These are phyloP conservation scores for Micrastur ruficollis DNA, from an alignment of 2,797 vertebrate genomes.

Conservation along the genomic window DNA sequence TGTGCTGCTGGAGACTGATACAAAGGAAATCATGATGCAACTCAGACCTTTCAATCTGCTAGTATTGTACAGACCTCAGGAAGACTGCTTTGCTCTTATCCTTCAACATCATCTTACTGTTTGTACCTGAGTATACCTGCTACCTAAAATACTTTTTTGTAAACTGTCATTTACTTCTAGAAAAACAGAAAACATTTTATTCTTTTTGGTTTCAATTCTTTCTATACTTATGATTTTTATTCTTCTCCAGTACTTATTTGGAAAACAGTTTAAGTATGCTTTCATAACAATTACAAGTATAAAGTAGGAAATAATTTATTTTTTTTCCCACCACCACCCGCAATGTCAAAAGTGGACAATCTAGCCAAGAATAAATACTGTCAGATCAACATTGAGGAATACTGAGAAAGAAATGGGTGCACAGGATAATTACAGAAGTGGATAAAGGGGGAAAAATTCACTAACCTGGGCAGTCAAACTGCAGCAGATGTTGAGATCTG, in stretches of 20 bases:
- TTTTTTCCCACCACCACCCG: not conserved
- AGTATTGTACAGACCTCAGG: not conserved
- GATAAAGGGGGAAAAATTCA: slow-evolving; percentile 60
- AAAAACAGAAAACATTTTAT: not conserved
- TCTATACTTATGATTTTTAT: not conserved
- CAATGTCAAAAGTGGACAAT: not conserved
- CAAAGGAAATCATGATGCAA: not conserved
- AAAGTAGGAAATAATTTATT: not conserved
- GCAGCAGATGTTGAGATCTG: slow-evolving; percentile 79
- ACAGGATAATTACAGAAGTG: slow-evolving; percentile 21
- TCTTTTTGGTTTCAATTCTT: not conserved
- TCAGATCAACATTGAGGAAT: slow-evolving; percentile 24
- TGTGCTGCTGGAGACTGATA: not conserved
- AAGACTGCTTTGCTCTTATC: not conserved
- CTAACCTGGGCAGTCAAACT: slow-evolving; percentile 76
- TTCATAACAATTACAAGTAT: not conserved
- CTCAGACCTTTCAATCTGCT: not conserved
- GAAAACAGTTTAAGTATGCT: not conserved
- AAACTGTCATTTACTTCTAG: not conserved
- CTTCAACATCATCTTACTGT: not conserved
- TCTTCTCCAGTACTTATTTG: not conserved
- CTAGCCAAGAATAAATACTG: slow-evolving; percentile 14
- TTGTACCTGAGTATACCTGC: not conserved
- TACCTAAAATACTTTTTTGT: not conserved
- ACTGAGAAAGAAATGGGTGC: not conserved